Evolutionary conservation across 1,140 invertebrate genomes (phyloP), one percentile per base, ranked within the genome.

Genomic region (Drosophila insularis): DNA sequence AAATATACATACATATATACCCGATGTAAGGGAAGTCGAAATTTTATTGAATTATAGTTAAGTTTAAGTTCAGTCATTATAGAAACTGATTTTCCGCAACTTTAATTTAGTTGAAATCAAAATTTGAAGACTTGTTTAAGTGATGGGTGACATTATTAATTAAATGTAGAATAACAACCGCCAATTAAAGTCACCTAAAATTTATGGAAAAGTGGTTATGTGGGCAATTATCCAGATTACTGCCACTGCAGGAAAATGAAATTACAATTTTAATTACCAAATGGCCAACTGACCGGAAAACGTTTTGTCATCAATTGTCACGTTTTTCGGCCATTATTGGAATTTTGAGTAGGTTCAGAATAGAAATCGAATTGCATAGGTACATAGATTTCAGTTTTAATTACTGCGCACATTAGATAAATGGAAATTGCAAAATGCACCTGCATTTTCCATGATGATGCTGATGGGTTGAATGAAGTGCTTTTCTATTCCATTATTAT

Each of bases 241-340:
- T 70, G 61, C 67, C 69, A 72, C 56, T 43, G 60, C 50, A 63
- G 59, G 53, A 40, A 46, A 65, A 55, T 71, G 64, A 56, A 40
- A 21, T 50, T 50, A 50, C 43, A 21, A 40, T 63, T 77, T 79
- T 73, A 82, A 84, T 82, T 82, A 70, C 76, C 72, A 11, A 58
- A 27, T 54, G 32, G 61, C 23, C 11, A 17, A 68, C 37, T 50
- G 37, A 17, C 4, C 62, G 17, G 58, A 74, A 56, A 68, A 46
- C 56, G 21, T 19, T 68, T 64, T 32, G 39, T 21, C 53, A 58
- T 21, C 31, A 31, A 62, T 56, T 64, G 63, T 66, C 31, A 58
- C 43, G 43, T 58, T 35, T 56, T 40, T 61, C 17, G 58, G 5
- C n/a, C 13, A 4, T 23, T 21, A 61, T 40, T 40, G 10, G 14